These are phyloP conservation scores for Lepeophtheirus salmonis DNA, from an alignment of 1,140 invertebrate species.

Conservation along the genomic window DNA sequence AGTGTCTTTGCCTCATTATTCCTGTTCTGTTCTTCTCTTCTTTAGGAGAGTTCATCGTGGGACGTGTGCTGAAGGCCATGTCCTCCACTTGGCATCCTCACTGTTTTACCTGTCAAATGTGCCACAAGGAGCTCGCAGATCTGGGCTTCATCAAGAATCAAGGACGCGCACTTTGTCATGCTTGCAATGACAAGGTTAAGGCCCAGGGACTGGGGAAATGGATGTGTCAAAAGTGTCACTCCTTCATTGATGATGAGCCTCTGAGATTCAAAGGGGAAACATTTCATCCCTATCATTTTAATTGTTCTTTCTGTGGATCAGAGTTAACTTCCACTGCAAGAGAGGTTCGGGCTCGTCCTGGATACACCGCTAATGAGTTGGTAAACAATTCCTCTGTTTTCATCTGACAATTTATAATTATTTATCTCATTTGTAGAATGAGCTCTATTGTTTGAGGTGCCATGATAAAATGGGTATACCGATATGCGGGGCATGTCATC, in stretches of 20 bases:
- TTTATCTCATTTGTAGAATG: slow-evolving; percentile 41
- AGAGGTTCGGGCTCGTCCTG: slow-evolving; percentile 74
- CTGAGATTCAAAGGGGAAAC: slow-evolving; percentile 87
- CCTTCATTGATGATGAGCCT: slow-evolving; percentile 87
- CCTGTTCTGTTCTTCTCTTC: slow-evolving; percentile 13
- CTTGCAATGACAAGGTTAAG: slow-evolving; percentile 88
- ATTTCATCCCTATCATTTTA: slow-evolving; percentile 98
- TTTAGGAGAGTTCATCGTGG: slow-evolving; percentile 80
- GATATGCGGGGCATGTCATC: slow-evolving; percentile 47
- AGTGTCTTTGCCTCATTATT: slow-evolving; percentile 16
- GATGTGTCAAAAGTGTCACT: slow-evolving; percentile 96
- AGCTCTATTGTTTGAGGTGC: slow-evolving; percentile 89
- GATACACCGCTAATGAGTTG: slow-evolving; percentile 75
- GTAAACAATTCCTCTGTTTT: slow-evolving; percentile 19
- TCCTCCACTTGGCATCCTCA: slow-evolving; percentile 94
- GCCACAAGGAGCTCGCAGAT: slow-evolving; percentile 74
- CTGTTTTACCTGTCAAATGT: slow-evolving; percentile 91
- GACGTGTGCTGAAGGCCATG: slow-evolving; percentile 97
- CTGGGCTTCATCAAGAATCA: slow-evolving; percentile 90
- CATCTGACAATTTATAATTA: slow-evolving; percentile 2
- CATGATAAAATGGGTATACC: slow-evolving; percentile 95
- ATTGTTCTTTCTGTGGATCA: slow-evolving; percentile 67
- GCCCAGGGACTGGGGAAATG: slow-evolving; percentile 87
- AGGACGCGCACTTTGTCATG: slow-evolving; percentile 73
- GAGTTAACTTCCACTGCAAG: slow-evolving; percentile 60